Evolutionary conservation across 37 sponge, comb jelly and placozoan species (phyloP), one percentile per base, ranked within the genome.

Genomic region (Theonella swinhoei): DNA sequence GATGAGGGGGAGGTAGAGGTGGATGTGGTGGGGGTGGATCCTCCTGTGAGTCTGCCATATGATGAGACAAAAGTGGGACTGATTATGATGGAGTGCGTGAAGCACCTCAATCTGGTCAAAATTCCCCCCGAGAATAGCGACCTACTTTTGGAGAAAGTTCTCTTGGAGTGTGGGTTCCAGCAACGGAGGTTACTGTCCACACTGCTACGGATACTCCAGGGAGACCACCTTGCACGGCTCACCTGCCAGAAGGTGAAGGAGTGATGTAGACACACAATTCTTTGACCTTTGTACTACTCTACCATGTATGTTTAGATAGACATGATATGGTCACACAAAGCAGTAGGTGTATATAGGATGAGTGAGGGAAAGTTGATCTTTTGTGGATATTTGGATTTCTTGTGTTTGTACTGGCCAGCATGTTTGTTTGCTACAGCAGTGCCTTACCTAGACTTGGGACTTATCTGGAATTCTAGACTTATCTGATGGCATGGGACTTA

Each of bases 1-100:
- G 72, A 58, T 4, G 81, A 70, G 42, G 72, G 42, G 72, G 80
- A 68, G 30, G 80, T 28, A 1, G 81, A 60, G 54, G 72, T 88
- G 38, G 89, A 88, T 62, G 89, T 88, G 11, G 80, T 64, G 42
- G 30, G 73, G 19, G 70, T 82, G 54, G 83, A 68, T 8, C 78
- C 78, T 32, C 20, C 32, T 2, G 62, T 77, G 1, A 29, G n/a
- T 23, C 78, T 83, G 17, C 89, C 89, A 20, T 80, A 72, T 38
- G 79, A 85, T 60, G 77, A 80, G 62, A 40, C 35, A 42, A 80
- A 93, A 64, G 94, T 93, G 75, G 35, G 58, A 36, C 39, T 29
- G 32, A 85, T 89, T 23, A 93, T 93, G 94, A 39, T 89, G 54
- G 94, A 93, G 69, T 93, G 94, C 58, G 78, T 78, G 25, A 83